Evolutionary conservation across 2,113 vertebrate genomes (phyloP), one percentile per base, ranked within the genome.

Genomic region (Athene noctua): DNA sequence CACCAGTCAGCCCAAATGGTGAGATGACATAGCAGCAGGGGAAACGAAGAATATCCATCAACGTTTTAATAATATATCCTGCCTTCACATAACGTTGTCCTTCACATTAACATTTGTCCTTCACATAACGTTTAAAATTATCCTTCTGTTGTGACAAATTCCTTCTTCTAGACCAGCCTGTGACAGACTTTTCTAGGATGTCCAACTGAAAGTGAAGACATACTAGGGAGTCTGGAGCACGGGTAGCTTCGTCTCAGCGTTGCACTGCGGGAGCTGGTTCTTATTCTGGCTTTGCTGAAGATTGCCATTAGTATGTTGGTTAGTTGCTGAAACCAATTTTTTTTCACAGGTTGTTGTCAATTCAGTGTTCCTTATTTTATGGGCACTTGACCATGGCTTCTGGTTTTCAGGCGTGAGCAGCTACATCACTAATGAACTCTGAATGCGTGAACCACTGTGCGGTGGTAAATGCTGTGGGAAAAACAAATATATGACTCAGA

Each of bases 331-430:
- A 74, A 74, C 15, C 5, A 29, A 5, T 46, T 74, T 81, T 68
- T 40, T 95, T 86, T 68, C 68, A 66, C 57, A 79, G n/a, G 32
- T 85, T 87, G 59, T 74, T 74, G 57, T 78, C 86, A 87, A 81
- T 78, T 74, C 16, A 34, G 20, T 20, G 21, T 63, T 74, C 40
- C 32, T 55, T 27, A 10, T 78, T 91, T 86, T 81, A n/a, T 3
- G 17, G 57, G 42, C 40, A 34, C 34, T 84, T 89, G 63, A 74
- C 72, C 22, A 10, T 12, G 38, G 36, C 34, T 90, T 85, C 62
- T 67, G 25, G 6, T 62, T 93, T 94, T 80, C 70, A 92, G 80
- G 58, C 32, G 2, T 17, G 26, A 63, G 51, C 77, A 87, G 57
- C 51, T 91, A 49, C 73, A 54, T 80, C 72, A 73, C 23, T 61